A percentile compares a stretch with the other conserved stretches of the same genome.
phyloP scores from a whole-genome alignment of 2,888 invertebrate genomes.

The Xylota segnis region DNA sequence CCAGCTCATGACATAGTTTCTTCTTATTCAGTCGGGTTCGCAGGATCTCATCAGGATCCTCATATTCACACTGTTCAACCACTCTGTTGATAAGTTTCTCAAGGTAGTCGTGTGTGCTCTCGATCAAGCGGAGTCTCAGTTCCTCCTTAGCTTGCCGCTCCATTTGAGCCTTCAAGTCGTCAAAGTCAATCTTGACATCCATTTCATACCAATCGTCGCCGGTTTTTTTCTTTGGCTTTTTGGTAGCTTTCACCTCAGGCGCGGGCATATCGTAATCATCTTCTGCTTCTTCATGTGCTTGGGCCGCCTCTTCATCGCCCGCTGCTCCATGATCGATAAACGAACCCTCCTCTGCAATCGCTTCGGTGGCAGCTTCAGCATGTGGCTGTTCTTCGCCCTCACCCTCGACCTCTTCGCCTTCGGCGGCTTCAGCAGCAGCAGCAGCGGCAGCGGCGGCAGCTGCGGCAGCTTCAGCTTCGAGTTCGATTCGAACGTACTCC shows the following conservation, averaged over 20 bases:
- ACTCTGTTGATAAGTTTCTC: constrained; percentile 66
- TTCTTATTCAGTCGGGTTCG: constrained; percentile 78
- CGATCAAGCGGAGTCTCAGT: background rate
- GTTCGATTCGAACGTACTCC: constrained; percentile 21
- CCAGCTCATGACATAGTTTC: constrained; percentile 69
- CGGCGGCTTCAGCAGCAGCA: background rate
- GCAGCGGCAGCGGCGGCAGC: constrained; percentile 21
- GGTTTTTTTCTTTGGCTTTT: constrained; percentile 9
- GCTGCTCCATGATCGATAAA: background rate
- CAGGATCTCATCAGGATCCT: constrained; percentile 57
- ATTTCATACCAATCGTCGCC: constrained; percentile 19
- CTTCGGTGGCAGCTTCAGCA: background rate
- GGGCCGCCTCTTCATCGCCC: background rate
- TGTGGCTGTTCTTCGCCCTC: background rate
- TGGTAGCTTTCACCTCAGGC: constrained; percentile 20
- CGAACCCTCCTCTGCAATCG: background rate
- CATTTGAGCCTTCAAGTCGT: constrained; percentile 1
- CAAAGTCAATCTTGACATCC: constrained; percentile 44
- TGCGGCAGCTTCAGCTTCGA: constrained; percentile 14
- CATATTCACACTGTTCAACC: constrained; percentile 75
- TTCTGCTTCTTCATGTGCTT: background rate
- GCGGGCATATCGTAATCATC: constrained; percentile 47
- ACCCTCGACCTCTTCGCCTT: background rate
- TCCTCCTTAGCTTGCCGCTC: background rate
- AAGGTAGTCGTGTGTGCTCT: constrained; percentile 76